Evolutionary conservation across 2,888 invertebrate species (phyloP), one percentile per base, ranked within the genome.

Genomic region (Cepaea hortensis): DNA sequence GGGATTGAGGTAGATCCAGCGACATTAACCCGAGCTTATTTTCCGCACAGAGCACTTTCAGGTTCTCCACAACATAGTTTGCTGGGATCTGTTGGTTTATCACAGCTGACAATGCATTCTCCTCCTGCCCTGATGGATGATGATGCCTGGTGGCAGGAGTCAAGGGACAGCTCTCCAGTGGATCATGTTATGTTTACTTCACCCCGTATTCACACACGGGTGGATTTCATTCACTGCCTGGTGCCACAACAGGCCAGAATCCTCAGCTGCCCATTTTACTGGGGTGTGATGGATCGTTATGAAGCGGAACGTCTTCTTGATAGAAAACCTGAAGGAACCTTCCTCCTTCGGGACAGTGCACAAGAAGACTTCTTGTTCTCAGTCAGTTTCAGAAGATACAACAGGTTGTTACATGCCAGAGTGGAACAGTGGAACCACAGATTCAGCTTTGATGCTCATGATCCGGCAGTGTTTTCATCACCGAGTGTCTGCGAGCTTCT

Each of bases 271-370:
- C 96, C 97, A 72, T 99, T 97, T 95, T 99, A 99, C 95, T 99
- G 99, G 98, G 99, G 99, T 91, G 98, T 98, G 95, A 99, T 99
- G 98, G 98, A 99, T 94, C 96, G 98, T 0, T 99, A 98, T 94
- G 98, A 99, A 94, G 99, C 99, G 0, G 99, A 99, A 95, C 95
- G 97, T 55, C 95, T 99, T 68, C 95, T 99, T 46, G 98, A 99
- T 90, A 97, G 97, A 88, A 98, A 97, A 93, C 97, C 98, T 0
- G 99, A 99, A 95, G 99, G 98, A 87, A 98, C 99, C 1, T 99
- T 99, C 95, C 95, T 99, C 50, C 95, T 99, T 68, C 96, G 99
- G 68, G 99, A 99, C 95, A 98, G 98, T 0, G 99, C 99, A 0
- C 99, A 99, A 94, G 98, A 98, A 94, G 99, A 99, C 95, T 99